Evolutionary conservation across 2,113 vertebrate genomes (phyloP), one percentile per base, ranked within the genome.

Genomic region (Lamprotornis superbus): DNA sequence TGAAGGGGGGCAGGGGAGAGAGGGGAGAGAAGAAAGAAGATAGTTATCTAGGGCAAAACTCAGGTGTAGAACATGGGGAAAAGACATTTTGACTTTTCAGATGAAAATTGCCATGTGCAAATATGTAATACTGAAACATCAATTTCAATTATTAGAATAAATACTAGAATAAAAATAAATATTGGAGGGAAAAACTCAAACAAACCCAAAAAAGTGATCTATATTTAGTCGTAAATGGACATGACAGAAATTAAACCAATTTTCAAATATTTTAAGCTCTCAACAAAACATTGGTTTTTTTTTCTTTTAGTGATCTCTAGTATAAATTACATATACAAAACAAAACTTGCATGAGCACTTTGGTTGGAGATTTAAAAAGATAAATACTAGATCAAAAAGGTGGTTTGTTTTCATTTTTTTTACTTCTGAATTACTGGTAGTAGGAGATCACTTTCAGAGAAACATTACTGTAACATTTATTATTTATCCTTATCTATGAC

Each of bases 1-100:
- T 40, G 17, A 18, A n/a, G 33, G 21, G 3, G 17, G 3, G 33
- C 7, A 6, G 1, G 1, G 3, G 4, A 1, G 15, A 14, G 35
- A 30, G 11, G 24, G 30, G 11, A 49, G 59, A 20, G 19, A 23
- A 65, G 24, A 65, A 31, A 68, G 57, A 73, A 87, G 13, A 60
- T 11, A 35, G 55, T 37, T 77, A 10, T 40, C 42, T 35, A 19
- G 65, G 53, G 21, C 15, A 79, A 86, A 87, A 87, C 19, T 93
- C 40, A 39, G 21, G 11, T 63, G 61, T 12, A 59, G 64, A 89
- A 76, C 6, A 15, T 50, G 28, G 31, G 27, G 28, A 46, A 12
- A n/a, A 81, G 37, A 52, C 24, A 50, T 50, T 90, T 85, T 46
- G 20, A 53, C 7, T 63, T 59, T 44, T 83, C 37, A 64, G n/a